Evolutionary conservation across 2,888 invertebrate genomes (phyloP), one percentile per base, ranked within the genome.

Genomic region (Pterostichus niger): DNA sequence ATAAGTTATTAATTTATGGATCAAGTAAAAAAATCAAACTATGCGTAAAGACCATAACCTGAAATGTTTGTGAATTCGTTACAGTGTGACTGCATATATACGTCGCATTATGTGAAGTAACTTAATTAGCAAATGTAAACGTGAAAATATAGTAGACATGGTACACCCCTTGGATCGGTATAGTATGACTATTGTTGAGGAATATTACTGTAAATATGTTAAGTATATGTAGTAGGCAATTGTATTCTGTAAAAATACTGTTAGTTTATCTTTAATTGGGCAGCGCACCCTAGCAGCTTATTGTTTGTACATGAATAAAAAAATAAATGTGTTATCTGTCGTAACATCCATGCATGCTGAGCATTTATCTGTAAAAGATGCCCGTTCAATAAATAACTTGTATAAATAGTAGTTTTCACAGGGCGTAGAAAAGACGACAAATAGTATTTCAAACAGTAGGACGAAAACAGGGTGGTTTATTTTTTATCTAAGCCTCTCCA

Each of bases 301-400:
- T 54, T 82, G 44, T 49, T 83, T 83, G 83, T 83, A 83, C 83
- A 83, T 83, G 83, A 77, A 83, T 83, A 83, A 83, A 83, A 83
- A 83, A 83, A 83, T 83, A 83, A 82, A 77, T 83, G 46, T 73
- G 44, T 76, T 77, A 68, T 83, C 49, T 83, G 52, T 61, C 46
- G 56, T 75, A 44, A 71, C 44, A 44, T 71, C 44, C 68, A 71
- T 71, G 44, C 46, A 83, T 83, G 83, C 83, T 83, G 83, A 83
- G 83, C 83, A 83, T 83, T 83, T 83, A 83, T 83, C 82, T 76
- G 83, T 77, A 59, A 44, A 83, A 83, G 77, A 77, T 61, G 15
- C 15, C 35, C 71, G 68, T 81, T 81, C 81, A 73, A 73, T 73
- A 40, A 40, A 35, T 75, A 33, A 75, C 49, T 49, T 35, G 1